Evolutionary conservation across 1,140 invertebrate genomes (phyloP), one percentile per base, ranked within the genome.

Genomic region (Watersipora subatra): DNA sequence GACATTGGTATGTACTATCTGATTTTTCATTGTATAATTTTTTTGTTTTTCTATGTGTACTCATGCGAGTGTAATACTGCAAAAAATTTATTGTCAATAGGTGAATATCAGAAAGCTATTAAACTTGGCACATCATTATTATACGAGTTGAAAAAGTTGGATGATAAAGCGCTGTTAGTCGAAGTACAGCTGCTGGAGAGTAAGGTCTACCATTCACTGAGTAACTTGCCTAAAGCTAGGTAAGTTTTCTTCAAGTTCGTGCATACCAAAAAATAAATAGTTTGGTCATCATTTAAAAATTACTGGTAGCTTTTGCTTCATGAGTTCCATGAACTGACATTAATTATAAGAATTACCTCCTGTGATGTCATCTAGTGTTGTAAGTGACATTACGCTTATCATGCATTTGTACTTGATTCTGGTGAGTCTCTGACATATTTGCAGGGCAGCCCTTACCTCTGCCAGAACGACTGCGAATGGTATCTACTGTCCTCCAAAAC

Each of bases 381-480:
- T n/a, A n/a, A n/a, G n/a, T n/a, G n/a, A n/a, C n/a, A n/a, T n/a
- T n/a, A n/a, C n/a, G n/a, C n/a, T n/a, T n/a, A n/a, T n/a, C n/a
- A n/a, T n/a, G n/a, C n/a, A n/a, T n/a, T n/a, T n/a, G n/a, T n/a
- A n/a, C n/a, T n/a, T n/a, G n/a, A n/a, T n/a, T n/a, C n/a, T n/a
- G n/a, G n/a, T n/a, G n/a, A n/a, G n/a, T n/a, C n/a, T n/a, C n/a
- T n/a, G n/a, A n/a, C n/a, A n/a, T n/a, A n/a, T n/a, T n/a, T 70
- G 65, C 63, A 81, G 94, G 72, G 96, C 96, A 62, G 93, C 96
- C 1, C 83, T 99, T 22, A 99, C 96, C 3, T 97, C 94, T 68
- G 96, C 95, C 2, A 85, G 97, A 72, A 99, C 97, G 3, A 99
- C 96, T 66, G 97, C 97, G 19, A 99, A 99, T 83, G 91, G 93